Evolutionary conservation across 2,797 vertebrate species (phyloP).

Genomic region (Tympanoctomys barrerae): DNA sequence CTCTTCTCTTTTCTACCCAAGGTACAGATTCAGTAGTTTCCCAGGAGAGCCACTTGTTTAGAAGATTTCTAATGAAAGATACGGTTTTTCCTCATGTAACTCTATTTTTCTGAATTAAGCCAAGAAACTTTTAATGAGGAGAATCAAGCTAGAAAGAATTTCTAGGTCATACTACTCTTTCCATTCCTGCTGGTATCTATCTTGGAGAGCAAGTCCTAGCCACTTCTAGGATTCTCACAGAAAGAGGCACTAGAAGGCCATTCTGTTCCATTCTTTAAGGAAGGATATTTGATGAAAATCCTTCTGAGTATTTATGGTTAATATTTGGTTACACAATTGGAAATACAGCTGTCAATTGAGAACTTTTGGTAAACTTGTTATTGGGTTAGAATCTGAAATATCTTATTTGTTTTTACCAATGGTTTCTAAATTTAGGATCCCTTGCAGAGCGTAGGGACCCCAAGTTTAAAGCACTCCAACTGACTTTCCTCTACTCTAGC

Average conservation of each 20-base stretch:
- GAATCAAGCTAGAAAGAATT: background rate
- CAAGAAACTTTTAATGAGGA: background rate
- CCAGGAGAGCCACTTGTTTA: background rate
- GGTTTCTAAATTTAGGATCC: background rate
- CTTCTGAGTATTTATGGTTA: conserved; percentile 15
- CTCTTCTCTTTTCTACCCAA: background rate
- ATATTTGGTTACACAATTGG: conserved; percentile 25
- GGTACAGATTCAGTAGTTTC: background rate
- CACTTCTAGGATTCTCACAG: conserved; percentile 19
- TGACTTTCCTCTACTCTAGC: conserved; percentile 5
- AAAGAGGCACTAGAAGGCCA: background rate
- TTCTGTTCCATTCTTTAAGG: conserved; percentile 1
- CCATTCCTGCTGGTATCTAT: background rate
- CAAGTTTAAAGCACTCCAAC: background rate
- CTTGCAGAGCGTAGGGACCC: background rate
- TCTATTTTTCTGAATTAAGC: background rate
- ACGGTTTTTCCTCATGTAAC: background rate
- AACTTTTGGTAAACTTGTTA: conserved; percentile 45
- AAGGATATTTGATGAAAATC: background rate
- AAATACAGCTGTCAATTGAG: conserved; percentile 5
- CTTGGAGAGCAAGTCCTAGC: background rate
- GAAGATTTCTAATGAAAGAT: background rate
- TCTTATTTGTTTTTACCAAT: conserved; percentile 40
- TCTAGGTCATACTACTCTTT: background rate
- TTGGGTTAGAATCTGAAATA: background rate